phyloP scores from a whole-genome alignment of 1,140 invertebrate genomes.

The Cheumatopsyche charites region DNA sequence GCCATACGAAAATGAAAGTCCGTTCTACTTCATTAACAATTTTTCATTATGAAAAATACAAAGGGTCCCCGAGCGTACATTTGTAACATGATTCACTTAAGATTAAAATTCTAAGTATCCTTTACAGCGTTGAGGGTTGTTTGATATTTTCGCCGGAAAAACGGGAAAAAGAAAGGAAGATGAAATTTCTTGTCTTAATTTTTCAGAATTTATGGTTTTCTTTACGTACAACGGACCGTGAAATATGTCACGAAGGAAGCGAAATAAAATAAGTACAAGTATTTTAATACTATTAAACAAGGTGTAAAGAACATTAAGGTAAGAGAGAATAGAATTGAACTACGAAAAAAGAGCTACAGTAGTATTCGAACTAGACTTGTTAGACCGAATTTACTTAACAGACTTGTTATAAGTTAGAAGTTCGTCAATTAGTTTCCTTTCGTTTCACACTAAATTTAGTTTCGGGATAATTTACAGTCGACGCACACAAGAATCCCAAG shows the following conservation, averaged over 20 bases:
- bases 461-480: conserved; percentile 1
- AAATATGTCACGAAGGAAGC: too few relatives aligned
- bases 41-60: conserved; percentile 25
- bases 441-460: background rate
- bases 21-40: conserved; percentile 22
- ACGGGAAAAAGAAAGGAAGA: conserved; percentile 5
- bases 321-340: too few relatives aligned
- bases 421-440: conserved; percentile 28
- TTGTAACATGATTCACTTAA: conserved; percentile 27
- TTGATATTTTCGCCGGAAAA: conserved; percentile 23
- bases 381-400: conserved; percentile 20
- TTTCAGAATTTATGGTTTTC: conserved; percentile 10
- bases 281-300: too few relatives aligned
- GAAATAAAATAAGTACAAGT: too few relatives aligned
- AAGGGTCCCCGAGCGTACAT: conserved; percentile 23
- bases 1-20: conserved; percentile 17
- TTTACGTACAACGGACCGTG: too few relatives aligned
- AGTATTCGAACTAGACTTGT: too few relatives aligned
- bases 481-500: background rate
- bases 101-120: conserved; percentile 27
- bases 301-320: too few relatives aligned
- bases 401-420: conserved; percentile 18
- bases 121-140: conserved; percentile 18
- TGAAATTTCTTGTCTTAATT: conserved; percentile 1
- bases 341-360: too few relatives aligned